A percentile compares a stretch with the other conserved stretches of the same genome.
phyloP scores from a whole-genome alignment of 2,888 invertebrate species.

The Diarsia brunnea region DNA sequence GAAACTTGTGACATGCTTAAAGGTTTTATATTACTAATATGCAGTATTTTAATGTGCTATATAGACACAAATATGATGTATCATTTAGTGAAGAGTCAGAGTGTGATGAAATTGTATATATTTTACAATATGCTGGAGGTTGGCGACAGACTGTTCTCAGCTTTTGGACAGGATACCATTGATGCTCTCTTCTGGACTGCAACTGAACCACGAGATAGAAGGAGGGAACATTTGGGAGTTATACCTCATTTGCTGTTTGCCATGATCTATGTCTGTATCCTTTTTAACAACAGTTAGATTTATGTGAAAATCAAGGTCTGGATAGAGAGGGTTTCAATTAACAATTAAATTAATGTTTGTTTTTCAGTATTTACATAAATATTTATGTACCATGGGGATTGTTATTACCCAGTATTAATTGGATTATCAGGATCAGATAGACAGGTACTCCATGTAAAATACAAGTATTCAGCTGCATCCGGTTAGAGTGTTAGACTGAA shows the following conservation, averaged over 20 bases:
- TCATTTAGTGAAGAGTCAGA: slow-evolving; percentile 99
- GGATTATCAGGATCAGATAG: not conserved
- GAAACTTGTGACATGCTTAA: slow-evolving; percentile 99
- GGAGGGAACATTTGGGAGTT: slow-evolving; percentile 96
- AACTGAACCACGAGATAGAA: slow-evolving; percentile 96
- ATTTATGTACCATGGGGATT: not conserved
- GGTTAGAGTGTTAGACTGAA: not conserved
- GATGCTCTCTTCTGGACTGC: slow-evolving; percentile 99
- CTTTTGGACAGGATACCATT: slow-evolving; percentile 99
- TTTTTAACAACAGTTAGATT: slow-evolving; percentile 82
- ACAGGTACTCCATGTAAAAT: not conserved
- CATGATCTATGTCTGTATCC: slow-evolving; percentile 98
- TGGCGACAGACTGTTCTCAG: slow-evolving; percentile 98
- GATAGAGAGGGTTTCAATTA: not conserved
- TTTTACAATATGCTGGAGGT: slow-evolving; percentile 99
- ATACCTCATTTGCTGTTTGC: slow-evolving; percentile 98
- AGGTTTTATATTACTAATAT: slow-evolving; percentile 96
- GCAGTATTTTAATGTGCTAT: slow-evolving; percentile 96
- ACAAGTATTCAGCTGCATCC: not conserved
- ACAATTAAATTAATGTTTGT: no score
- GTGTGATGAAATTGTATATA: slow-evolving; percentile 99
- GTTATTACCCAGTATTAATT: not conserved
- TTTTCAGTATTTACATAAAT: no score
- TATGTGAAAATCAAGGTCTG: not conserved
- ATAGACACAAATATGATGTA: slow-evolving; percentile 99